Percentiles rank a stretch among this genome's conserved stretches.
phyloP scores from a whole-genome alignment of 2,797 vertebrate genomes.

The Chaenodraco wilsoni region DNA sequence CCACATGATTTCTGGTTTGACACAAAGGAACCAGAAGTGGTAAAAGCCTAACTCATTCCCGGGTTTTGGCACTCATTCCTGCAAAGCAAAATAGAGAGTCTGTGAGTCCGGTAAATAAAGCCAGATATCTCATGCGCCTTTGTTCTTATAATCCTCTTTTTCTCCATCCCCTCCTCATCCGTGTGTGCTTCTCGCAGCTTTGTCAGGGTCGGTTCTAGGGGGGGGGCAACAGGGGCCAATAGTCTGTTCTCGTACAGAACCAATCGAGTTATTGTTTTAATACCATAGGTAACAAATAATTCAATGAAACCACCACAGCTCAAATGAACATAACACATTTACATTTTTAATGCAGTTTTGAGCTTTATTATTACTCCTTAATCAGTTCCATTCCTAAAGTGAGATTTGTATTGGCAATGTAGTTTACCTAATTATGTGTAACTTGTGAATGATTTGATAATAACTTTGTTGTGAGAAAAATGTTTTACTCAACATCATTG shows the following conservation, averaged over 20 bases:
- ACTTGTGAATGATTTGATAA: neutral
- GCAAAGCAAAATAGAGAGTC: neutral
- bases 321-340: neutral
- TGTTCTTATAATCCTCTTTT: slow-evolving; percentile 5
- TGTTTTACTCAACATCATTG: slow-evolving; percentile 9
- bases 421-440: neutral
- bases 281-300: neutral
- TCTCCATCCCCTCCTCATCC: slow-evolving; percentile 8
- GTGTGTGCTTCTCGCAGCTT: slow-evolving; percentile 54
- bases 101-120: neutral
- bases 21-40: too few relatives aligned
- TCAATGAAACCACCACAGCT: neutral
- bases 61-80: too few relatives aligned
- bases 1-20: too few relatives aligned
- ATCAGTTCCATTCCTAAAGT: neutral
- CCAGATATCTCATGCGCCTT: slow-evolving; percentile 29
- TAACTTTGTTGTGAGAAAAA: neutral
- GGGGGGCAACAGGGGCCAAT: too few relatives aligned
- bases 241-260: neutral
- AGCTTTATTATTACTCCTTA: neutral
- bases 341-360: neutral
- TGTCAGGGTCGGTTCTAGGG: slow-evolving; percentile 52
- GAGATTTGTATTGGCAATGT: neutral
- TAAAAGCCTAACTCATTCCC: too few relatives aligned
- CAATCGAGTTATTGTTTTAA: neutral